Evolutionary conservation across 2,888 invertebrate genomes (phyloP).

Genomic region (Lapara coniferarum): DNA sequence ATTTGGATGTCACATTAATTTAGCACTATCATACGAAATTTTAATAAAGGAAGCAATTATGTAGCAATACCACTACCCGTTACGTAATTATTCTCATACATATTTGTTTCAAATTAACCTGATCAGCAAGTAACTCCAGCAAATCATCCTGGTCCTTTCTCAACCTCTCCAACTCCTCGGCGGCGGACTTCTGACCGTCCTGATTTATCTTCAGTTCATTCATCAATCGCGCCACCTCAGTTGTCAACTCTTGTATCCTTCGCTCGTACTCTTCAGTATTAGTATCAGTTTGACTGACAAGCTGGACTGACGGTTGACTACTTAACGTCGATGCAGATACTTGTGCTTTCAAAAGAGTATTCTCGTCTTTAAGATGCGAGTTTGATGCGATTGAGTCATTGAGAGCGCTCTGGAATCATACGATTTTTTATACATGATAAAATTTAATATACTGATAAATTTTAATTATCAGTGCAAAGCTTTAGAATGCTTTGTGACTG

Average conservation of each 20-base stretch:
- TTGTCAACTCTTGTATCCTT: slow-evolving; percentile 43
- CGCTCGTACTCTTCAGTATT: slow-evolving; percentile 42
- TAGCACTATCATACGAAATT: no score
- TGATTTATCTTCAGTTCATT: slow-evolving; percentile 45
- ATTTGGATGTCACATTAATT: no score
- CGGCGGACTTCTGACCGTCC: slow-evolving; percentile 44
- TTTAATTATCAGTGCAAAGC: no score
- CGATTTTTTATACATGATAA: not conserved
- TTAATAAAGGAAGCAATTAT: no score
- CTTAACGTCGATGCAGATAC: slow-evolving; percentile 71
- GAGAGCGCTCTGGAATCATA: slow-evolving; percentile 65
- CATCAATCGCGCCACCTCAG: slow-evolving; percentile 48
- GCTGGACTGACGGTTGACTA: slow-evolving; percentile 15
- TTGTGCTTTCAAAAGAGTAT: slow-evolving; percentile 91
- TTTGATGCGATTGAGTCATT: slow-evolving; percentile 88
- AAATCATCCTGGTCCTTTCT: slow-evolving; percentile 97
- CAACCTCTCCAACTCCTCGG: slow-evolving; percentile 85
- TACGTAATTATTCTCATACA: slow-evolving; percentile 26
- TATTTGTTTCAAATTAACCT: slow-evolving; percentile 75
- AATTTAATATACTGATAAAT: not conserved
- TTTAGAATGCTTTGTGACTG: no score
- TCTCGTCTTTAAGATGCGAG: slow-evolving; percentile 92
- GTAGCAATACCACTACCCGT: slow-evolving; percentile 10
- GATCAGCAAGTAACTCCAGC: slow-evolving; percentile 94
- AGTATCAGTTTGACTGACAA: slow-evolving; percentile 31